Conservation (phyloP, 1,140 invertebrate species). For the Panonychus citri region DNA sequence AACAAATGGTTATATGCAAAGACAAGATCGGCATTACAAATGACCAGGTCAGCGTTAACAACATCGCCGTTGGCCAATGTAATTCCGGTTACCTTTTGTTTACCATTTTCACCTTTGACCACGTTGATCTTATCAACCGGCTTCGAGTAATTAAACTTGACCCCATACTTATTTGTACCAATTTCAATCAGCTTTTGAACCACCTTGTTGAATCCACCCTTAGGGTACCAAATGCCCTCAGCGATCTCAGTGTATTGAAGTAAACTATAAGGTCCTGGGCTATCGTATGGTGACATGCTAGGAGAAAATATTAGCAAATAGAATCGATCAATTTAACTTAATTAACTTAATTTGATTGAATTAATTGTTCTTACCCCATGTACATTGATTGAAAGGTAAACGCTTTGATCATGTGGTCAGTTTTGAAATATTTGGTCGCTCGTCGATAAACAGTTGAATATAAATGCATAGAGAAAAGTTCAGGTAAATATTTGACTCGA, state of each 20-base stretch:
- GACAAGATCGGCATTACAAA: not conserved
- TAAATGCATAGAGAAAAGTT: not conserved
- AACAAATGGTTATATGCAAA: not conserved
- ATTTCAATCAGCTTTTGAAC: not conserved
- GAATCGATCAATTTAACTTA: too few relatives aligned
- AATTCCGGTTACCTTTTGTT: not conserved
- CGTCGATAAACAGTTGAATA: not conserved
- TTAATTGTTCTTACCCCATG: not conserved
- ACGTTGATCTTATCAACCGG: not conserved
- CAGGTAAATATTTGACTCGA: not conserved
- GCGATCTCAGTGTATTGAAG: not conserved
- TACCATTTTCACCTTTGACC: not conserved
- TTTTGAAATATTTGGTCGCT: not conserved
- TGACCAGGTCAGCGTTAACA: not conserved
- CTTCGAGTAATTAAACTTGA: not conserved
- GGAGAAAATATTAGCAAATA: not conserved
- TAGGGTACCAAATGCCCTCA: not conserved
- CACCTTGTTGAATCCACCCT: not conserved
- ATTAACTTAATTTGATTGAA: not conserved
- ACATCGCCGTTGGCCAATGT: not conserved
- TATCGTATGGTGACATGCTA: not conserved
- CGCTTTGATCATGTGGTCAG: not conserved
- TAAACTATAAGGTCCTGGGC: not conserved
- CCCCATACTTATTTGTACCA: not conserved
- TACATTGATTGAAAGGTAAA: constrained; percentile 1